These are phyloP conservation scores for Anthoscopus minutus DNA, from an alignment of 2,113 vertebrate species.

Conservation along the genomic window DNA sequence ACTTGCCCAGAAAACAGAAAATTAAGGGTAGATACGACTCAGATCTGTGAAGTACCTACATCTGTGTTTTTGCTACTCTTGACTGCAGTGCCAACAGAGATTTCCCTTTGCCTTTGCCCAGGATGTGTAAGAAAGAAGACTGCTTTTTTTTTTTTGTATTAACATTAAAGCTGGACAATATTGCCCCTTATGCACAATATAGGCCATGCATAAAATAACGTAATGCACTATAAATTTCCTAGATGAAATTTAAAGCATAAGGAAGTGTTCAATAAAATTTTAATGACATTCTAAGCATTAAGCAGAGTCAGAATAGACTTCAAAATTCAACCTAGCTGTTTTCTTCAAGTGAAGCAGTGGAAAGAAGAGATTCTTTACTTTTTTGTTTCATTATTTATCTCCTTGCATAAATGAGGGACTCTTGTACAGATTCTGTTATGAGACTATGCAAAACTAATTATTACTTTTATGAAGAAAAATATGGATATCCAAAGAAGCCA, in stretches of 20 bases:
- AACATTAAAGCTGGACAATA: neutral
- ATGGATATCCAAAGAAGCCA: neutral
- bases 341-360: neutral
- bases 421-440: neutral
- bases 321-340: neutral
- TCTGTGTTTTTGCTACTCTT: neutral
- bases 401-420: neutral
- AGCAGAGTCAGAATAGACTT: neutral
- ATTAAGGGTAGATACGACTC: neutral
- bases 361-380: neutral
- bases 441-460: neutral
- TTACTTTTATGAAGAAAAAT: constrained; percentile 21
- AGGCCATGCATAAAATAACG: constrained; percentile 33
- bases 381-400: neutral
- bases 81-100: neutral
- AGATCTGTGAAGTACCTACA: neutral
- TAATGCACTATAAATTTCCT: constrained; percentile 21
- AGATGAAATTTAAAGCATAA: constrained; percentile 20
- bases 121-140: neutral
- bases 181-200: neutral
- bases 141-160: neutral
- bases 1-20: neutral
- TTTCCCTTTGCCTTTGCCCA: neutral
- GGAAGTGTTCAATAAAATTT: constrained; percentile 15
- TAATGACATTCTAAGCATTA: constrained; percentile 33